A percentile compares a stretch with the other conserved stretches of the same genome.
These are phyloP conservation scores for Channallabes apus DNA, from an alignment of 2,797 vertebrate genomes.

Conservation along the genomic window DNA sequence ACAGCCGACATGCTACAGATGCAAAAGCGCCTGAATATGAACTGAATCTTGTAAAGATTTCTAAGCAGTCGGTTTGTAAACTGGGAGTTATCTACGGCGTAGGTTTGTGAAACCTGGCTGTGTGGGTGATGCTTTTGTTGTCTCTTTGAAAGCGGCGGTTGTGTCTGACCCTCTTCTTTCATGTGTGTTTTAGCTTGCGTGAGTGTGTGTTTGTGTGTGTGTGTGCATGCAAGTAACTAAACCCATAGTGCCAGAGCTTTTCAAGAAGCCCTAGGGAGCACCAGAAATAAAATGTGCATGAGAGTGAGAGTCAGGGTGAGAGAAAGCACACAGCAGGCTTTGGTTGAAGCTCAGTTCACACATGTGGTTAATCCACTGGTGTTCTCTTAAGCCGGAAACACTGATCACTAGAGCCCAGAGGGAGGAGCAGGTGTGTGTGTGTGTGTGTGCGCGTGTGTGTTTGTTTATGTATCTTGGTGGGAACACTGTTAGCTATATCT, in stretches of 20 bases:
- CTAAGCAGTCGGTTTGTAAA: conserved; percentile 27
- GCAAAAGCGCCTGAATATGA: not conserved
- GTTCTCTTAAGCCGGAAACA: conserved; percentile 58
- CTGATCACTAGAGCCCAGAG: conserved; percentile 46
- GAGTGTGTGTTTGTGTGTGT: conserved; percentile 18
- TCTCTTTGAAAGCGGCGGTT: conserved; percentile 43
- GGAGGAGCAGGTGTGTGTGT: conserved; percentile 46
- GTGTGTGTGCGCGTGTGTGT: conserved; percentile 8
- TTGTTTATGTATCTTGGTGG: conserved; percentile 8
- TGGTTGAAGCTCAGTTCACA: conserved; percentile 51
- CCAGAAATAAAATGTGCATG: conserved; percentile 46
- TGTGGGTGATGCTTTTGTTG: conserved; percentile 53
- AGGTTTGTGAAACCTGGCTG: conserved; percentile 49
- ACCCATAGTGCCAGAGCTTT: conserved; percentile 47
- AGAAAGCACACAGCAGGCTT: conserved; percentile 49
- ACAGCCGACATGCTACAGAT: not conserved
- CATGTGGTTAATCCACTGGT: conserved; percentile 57
- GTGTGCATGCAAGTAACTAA: conserved; percentile 41
- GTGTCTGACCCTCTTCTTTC: conserved; percentile 29
- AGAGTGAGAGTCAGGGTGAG: conserved; percentile 36
- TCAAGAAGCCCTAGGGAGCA: conserved; percentile 49
- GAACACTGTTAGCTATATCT: not conserved
- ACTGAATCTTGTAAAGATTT: not conserved
- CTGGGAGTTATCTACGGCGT: conserved; percentile 33
- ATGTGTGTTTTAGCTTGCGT: conserved; percentile 22